Evolutionary conservation across 2,797 vertebrate genomes (phyloP).

Genomic region (Cichlasoma orientale): DNA sequence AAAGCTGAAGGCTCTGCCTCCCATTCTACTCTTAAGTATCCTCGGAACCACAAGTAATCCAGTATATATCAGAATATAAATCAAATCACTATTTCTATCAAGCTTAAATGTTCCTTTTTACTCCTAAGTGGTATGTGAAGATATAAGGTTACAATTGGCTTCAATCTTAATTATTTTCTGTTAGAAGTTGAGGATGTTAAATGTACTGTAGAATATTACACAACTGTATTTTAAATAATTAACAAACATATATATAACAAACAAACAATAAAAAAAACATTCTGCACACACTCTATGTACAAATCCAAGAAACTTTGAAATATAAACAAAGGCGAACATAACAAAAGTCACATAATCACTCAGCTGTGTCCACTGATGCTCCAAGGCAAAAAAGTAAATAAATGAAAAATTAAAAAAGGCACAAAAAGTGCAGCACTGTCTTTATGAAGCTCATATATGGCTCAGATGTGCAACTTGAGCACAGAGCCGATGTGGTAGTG

Average conservation of each 20-base stretch:
- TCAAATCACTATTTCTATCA: neutral
- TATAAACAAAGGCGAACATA: neutral
- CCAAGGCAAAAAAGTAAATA: neutral
- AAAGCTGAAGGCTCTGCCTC: too few species aligned
- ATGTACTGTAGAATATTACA: neutral
- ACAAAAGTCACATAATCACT: fast-evolving
- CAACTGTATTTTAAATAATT: neutral
- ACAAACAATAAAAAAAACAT: neutral
- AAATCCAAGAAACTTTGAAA: too few species aligned
- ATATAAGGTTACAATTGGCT: fast-evolving
- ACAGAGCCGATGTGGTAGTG: neutral
- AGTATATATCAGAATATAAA: neutral
- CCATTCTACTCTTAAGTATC: too few species aligned
- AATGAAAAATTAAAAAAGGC: neutral
- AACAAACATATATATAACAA: neutral
- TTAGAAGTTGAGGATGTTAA: too few species aligned
- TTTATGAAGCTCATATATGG: too few species aligned
- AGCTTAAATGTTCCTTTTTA: neutral
- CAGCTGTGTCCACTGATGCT: neutral
- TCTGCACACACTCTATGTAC: neutral
- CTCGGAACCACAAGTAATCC: too few species aligned
- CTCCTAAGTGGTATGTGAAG: neutral
- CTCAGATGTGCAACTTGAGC: neutral
- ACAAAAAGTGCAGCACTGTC: neutral
- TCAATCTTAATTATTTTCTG: fast-evolving